These are phyloP conservation scores for Monoplex corrugatus DNA, from an alignment of 2,888 invertebrate genomes.

Conservation along the genomic window DNA sequence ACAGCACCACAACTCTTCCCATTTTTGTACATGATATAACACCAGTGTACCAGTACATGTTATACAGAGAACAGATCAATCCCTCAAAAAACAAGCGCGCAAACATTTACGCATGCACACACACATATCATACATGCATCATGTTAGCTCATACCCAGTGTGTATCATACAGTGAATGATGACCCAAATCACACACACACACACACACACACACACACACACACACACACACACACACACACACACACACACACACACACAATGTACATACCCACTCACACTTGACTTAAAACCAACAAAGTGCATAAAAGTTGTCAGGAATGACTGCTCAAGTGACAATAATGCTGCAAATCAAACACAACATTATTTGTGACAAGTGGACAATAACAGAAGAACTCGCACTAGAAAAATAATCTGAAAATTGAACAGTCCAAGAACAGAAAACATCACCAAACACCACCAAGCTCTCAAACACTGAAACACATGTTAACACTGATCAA, in stretches of 20 bases:
- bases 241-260: not conserved
- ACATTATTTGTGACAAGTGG: no score
- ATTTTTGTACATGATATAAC: not conserved
- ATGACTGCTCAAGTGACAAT: slow-evolving; percentile 40
- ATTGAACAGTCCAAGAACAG: slow-evolving; percentile 9
- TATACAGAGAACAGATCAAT: no score
- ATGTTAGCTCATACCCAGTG: no score
- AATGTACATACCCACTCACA: not conserved
- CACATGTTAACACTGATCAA: no score
- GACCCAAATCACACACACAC: no score
- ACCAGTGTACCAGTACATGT: no score
- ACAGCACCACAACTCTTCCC: not conserved
- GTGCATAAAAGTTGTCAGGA: slow-evolving; percentile 41
- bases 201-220: not conserved
- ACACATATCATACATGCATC: no score
- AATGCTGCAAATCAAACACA: slow-evolving; percentile 36
- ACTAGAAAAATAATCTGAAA: not conserved
- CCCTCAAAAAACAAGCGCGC: no score
- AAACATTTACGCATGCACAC: no score
- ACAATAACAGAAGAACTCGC: no score
- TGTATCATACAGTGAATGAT: no score
- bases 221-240: not conserved
- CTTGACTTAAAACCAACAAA: not conserved
- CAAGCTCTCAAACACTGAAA: not conserved
- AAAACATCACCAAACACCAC: slow-evolving; percentile 35